Base-by-base conservation (phyloP, 1,140 invertebrate genomes). In the Hyles euphorbiae region DNA sequence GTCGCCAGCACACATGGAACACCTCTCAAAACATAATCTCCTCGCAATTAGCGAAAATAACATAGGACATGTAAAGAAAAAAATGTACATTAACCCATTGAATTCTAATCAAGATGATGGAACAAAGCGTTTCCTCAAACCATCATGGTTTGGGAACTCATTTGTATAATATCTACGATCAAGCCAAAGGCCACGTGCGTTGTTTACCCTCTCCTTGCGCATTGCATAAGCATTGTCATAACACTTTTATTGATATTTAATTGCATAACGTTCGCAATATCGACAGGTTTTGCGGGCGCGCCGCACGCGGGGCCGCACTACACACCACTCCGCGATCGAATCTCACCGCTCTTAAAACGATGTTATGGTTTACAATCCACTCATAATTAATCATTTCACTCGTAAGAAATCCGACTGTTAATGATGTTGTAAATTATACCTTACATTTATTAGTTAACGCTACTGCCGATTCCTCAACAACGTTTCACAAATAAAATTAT, bases 121-220 rank as follows among this genome's bases (percentile, higher is more conserved):
- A 53, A 70, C 65, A 70, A 70, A 67, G 68, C 61, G 60, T 62
- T 70, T 65, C 55, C 60, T 56, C 60, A 64, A 67, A 70, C 57
- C 62, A 65, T 61, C 61, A 34, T 12, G 44, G 44, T 65, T 70
- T 70, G 68, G 58, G 68, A 70, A 70, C 58, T 55, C 58, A 63
- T 67, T 63, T 56, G 58, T 63, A 56, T 56, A 56, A 56, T 56
- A 61, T 67, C 59, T 62, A 54, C 9, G 49, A 69, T 63, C 61
- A 50, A 51, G 44, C 53, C 51, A 61, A 60, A 70, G 62, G 60
- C 62, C 63, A 63, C 56, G 60, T 56, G 54, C 52, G 59, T 58
- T 56, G 52, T 51, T 58, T n/a, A 49, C 49, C 52, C 53, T 12
- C 52, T 45, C 44, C 36, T 64, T 67, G 55, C 58, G 61, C 57